Percentiles rank a stretch among this genome's conserved stretches.
phyloP scores from a whole-genome alignment of 2,797 vertebrate species.

The Xiphorhynchus erythropygius region DNA sequence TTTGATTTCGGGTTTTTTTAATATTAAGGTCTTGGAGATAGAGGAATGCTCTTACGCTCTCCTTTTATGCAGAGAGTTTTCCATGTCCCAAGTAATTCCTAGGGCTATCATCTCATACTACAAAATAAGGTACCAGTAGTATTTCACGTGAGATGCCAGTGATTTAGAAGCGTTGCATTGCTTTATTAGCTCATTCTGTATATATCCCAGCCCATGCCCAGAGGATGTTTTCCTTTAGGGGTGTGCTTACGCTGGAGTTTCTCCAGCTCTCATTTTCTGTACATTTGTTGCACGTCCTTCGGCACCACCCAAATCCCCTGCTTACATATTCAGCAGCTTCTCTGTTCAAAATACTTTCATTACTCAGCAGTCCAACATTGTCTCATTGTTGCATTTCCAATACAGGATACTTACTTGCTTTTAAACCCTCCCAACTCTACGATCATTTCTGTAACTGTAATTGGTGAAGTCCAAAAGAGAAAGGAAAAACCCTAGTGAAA shows the following conservation, averaged over 20 bases:
- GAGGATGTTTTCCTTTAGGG: background rate
- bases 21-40: background rate
- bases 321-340: conserved; percentile 1
- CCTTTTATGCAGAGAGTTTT: background rate
- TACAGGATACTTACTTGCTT: background rate
- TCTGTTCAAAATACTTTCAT: background rate
- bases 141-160: background rate
- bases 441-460: background rate
- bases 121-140: background rate
- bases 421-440: background rate
- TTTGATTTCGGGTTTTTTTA: background rate
- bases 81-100: background rate
- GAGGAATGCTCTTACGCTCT: background rate
- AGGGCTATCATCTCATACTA: background rate
- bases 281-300: conserved; percentile 39
- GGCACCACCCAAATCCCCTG: background rate
- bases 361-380: conserved; percentile 2
- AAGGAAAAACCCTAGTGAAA: background rate
- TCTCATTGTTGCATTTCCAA: background rate
- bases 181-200: background rate
- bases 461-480: background rate
- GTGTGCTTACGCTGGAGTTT: background rate
- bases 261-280: conserved; percentile 24
- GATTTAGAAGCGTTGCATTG: background rate
- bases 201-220: background rate